Evolutionary conservation across 2,113 vertebrate genomes (phyloP).

Genomic region (Ceuthmochares aereus): DNA sequence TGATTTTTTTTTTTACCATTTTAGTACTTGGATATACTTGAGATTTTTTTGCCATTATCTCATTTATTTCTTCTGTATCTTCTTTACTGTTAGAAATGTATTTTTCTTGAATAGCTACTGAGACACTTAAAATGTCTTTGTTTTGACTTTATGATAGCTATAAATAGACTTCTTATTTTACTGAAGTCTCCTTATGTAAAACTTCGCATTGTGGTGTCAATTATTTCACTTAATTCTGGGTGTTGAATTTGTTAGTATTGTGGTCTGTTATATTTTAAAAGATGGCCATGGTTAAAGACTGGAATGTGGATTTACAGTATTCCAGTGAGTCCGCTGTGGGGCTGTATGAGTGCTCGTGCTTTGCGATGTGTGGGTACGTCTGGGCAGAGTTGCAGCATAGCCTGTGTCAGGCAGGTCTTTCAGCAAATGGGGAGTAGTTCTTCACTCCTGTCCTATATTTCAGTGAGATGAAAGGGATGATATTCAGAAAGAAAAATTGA

Average conservation of each 20-base stretch:
- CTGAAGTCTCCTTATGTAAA: neutral
- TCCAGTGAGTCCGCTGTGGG: neutral
- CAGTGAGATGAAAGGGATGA: slow-evolving; percentile 6
- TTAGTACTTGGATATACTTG: neutral
- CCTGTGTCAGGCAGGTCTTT: neutral
- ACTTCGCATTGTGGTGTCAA: rapidly evolving
- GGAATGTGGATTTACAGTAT: neutral
- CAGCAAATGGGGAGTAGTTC: neutral
- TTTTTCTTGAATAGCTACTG: neutral
- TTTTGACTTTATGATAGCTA: neutral
- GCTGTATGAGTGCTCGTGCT: neutral
- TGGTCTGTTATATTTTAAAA: neutral
- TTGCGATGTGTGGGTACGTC: neutral
- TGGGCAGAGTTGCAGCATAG: neutral
- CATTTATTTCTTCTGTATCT: neutral
- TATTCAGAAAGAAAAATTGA: slow-evolving; percentile 23
- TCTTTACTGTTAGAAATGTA: neutral
- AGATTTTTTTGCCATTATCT: neutral
- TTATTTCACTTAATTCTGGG: neutral
- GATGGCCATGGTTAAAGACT: neutral
- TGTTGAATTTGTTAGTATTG: neutral
- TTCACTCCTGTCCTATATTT: neutral
- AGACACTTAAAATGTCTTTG: neutral
- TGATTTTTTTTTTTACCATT: neutral
- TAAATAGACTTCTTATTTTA: neutral